These are phyloP conservation scores for Lacanobia wlatinum DNA, from an alignment of 2,888 invertebrate genomes.

Conservation along the genomic window DNA sequence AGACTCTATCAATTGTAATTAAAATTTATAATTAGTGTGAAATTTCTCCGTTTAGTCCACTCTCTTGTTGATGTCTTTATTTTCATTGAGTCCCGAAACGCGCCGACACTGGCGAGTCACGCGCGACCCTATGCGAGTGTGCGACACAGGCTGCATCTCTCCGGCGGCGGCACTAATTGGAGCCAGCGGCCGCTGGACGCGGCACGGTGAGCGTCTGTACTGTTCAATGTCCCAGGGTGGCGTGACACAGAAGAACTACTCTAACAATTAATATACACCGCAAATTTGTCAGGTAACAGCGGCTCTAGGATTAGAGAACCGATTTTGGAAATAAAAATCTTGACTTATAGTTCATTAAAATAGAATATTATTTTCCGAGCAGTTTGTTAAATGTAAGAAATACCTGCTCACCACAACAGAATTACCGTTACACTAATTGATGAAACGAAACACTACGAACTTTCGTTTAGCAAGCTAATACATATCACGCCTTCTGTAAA, in stretches of 20 bases:
- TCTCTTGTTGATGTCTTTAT: not conserved
- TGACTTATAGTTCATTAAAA: not conserved
- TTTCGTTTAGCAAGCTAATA: no score
- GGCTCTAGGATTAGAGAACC: not conserved
- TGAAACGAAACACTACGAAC: no score
- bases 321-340: not conserved
- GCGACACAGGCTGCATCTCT: conserved; percentile 22
- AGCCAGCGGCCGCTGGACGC: conserved; percentile 4
- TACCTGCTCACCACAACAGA: no score
- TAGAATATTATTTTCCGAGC: not conserved
- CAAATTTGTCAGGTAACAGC: not conserved
- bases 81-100: not conserved
- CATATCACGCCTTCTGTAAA: no score
- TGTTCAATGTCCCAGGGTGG: not conserved
- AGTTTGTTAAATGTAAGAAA: not conserved
- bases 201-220: not conserved
- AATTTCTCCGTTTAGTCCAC: not conserved
- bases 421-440: no score
- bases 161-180: conserved; percentile 41
- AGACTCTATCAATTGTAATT: not conserved
- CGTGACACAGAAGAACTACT: conserved; percentile 1
- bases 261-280: not conserved
- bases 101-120: conserved; percentile 5
- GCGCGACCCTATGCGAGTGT: not conserved
- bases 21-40: not conserved